Evolutionary conservation across 2,888 invertebrate genomes (phyloP).

Genomic region (Melanotus villosus): DNA sequence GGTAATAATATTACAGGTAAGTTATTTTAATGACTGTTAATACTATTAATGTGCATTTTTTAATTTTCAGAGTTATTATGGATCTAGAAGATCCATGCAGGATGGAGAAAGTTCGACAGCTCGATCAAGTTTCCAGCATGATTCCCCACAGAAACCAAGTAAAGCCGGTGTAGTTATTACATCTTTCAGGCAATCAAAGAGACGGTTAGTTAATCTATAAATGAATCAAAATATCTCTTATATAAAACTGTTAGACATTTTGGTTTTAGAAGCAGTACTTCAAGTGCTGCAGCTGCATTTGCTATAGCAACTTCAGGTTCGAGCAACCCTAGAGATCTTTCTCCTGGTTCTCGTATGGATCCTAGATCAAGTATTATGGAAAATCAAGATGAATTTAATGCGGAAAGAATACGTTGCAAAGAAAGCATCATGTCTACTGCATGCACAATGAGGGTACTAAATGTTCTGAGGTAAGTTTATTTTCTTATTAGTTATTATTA

Average conservation of each 20-base stretch:
- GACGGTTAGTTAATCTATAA: slow-evolving; percentile 74
- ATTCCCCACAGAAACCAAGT: slow-evolving; percentile 73
- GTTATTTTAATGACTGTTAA: no score
- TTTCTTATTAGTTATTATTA: no score
- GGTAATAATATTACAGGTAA: no score
- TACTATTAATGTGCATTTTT: no score
- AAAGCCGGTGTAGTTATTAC: slow-evolving; percentile 94
- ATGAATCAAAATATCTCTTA: no score
- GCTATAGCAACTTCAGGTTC: slow-evolving; percentile 93
- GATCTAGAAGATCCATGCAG: slow-evolving; percentile 68
- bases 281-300: slow-evolving; percentile 91
- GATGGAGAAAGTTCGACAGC: slow-evolving; percentile 69
- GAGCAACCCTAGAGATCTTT: slow-evolving; percentile 83
- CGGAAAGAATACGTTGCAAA: slow-evolving; percentile 72
- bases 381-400: slow-evolving; percentile 63
- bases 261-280: slow-evolving; percentile 81
- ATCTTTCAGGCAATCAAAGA: slow-evolving; percentile 88
- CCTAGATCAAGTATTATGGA: slow-evolving; percentile 55
- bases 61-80: slow-evolving; percentile 71
- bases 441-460: slow-evolving; percentile 94
- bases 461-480: slow-evolving; percentile 81
- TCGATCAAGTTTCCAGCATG: slow-evolving; percentile 75
- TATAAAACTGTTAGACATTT: not conserved
- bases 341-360: slow-evolving; percentile 62
- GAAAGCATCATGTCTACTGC: slow-evolving; percentile 91